phyloP scores from a whole-genome alignment of 2,888 invertebrate genomes.

The Unio pictorum region DNA sequence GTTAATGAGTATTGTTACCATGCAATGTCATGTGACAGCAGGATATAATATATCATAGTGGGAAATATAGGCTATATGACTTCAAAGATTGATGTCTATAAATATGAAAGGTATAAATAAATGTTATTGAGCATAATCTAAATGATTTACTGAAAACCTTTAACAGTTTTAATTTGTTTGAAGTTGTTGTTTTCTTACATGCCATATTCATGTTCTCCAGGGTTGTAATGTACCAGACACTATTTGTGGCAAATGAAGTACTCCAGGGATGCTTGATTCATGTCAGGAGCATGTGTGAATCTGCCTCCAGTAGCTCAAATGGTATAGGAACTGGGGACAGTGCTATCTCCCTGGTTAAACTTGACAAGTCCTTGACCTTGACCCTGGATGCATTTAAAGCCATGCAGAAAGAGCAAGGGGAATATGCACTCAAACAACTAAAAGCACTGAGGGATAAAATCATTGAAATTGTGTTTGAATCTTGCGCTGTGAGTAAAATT shows the following conservation, averaged over 20 bases:
- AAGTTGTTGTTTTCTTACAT: background rate
- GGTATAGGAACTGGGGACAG: slow-evolving; percentile 45
- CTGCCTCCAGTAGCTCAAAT: slow-evolving; percentile 59
- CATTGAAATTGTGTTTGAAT: slow-evolving; percentile 67
- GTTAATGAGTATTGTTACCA: too few relatives aligned
- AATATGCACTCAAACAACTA: slow-evolving; percentile 54
- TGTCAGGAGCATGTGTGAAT: slow-evolving; percentile 65
- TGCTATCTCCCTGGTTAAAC: slow-evolving; percentile 56
- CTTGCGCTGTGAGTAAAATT: slow-evolving; percentile 67
- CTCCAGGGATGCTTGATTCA: slow-evolving; percentile 69
- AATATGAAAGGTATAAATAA: background rate
- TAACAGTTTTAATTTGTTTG: background rate
- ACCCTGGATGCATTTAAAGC: slow-evolving; percentile 63
- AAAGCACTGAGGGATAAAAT: slow-evolving; percentile 58
- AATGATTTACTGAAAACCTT: background rate
- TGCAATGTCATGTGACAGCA: too few relatives aligned
- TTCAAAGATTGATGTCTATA: too few relatives aligned
- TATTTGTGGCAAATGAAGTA: slow-evolving; percentile 69
- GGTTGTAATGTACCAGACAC: slow-evolving; percentile 47
- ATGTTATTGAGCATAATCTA: background rate
- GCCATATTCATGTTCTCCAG: slow-evolving; percentile 37
- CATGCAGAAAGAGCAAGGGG: slow-evolving; percentile 54
- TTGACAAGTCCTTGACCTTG: slow-evolving; percentile 56
- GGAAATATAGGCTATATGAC: too few relatives aligned
- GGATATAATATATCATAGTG: too few relatives aligned